Evolutionary conservation across 2,113 vertebrate genomes (phyloP), one percentile per base, ranked within the genome.

Genomic region (Abramis brama): DNA sequence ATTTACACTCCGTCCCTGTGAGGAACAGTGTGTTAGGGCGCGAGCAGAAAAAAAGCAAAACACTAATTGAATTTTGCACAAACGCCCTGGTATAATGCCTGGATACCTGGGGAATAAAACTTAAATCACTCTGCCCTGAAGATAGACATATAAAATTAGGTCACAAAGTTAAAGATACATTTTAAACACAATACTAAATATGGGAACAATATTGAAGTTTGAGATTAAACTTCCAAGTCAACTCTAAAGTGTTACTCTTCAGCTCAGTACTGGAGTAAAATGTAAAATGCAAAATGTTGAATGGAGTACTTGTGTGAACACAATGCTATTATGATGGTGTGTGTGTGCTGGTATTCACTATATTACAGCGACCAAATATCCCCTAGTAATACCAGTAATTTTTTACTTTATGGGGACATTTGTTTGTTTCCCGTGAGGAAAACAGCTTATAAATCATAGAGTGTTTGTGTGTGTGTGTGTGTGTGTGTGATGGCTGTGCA

Each of bases 41-140:
- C 25, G 6, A 77, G 79, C 30, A 62, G 13, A 21, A 23, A 59
- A 71, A 60, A 77, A 47, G 30, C 6, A 36, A 55, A 79, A 50
- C 52, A 19, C 57, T 86, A 86, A 87, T 86, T 84, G 55, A 86
- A 71, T 86, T 87, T 39, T 75, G 57, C 27, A 73, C 59, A 84
- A 80, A 76, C 68, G 47, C 79, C 66, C 79, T 39, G 30, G 52
- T 76, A 64, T 68, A 62, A 71, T 79, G n/a, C 52, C 47, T 74
- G 4, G 27, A 57, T 30, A 13, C 33, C 33, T 27, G 5, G 84
- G 68, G 84, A 68, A n/a, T 27, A 50, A 57, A 86, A 86, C 23
- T 74, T 45, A 66, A 39, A 45, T 45, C 23, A 11, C 47, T 57
- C 68, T 70, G 68, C 68, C 43, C 2, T 84, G 45, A 60, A 47